A percentile compares a stretch with the other conserved stretches of the same genome.
Evolutionary conservation across 2,113 vertebrate genomes (phyloP).

Genomic region (Suncus etruscus): DNA sequence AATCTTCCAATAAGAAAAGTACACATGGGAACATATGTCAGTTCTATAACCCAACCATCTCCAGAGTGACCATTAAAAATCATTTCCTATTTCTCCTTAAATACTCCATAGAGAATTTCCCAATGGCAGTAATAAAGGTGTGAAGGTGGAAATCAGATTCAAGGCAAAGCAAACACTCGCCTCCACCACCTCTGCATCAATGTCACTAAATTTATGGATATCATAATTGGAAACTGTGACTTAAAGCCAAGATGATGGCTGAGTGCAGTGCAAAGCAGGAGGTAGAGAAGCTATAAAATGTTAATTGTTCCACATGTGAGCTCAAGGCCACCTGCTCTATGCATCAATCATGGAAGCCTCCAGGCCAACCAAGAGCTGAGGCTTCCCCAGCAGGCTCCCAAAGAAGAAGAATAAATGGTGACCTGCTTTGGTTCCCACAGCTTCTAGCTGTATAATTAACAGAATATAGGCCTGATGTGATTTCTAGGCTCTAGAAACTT

Average conservation of each 20-base stretch:
- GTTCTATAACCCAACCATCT: slow-evolving; percentile 57
- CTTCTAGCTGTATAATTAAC: not conserved
- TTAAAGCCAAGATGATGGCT: slow-evolving; percentile 61
- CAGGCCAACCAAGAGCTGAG: not conserved
- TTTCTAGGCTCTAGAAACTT: slow-evolving; percentile 25
- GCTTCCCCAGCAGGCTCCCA: not conserved
- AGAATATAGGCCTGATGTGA: not conserved
- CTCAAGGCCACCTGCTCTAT: slow-evolving; percentile 23
- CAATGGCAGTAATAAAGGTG: not conserved
- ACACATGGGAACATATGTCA: slow-evolving; percentile 62
- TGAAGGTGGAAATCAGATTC: slow-evolving; percentile 48
- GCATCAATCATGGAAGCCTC: not conserved
- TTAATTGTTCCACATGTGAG: slow-evolving; percentile 25
- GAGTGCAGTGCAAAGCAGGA: not conserved
- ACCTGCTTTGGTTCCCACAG: not conserved
- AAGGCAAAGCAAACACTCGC: slow-evolving; percentile 45
- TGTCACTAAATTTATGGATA: slow-evolving; percentile 47
- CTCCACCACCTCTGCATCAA: slow-evolving; percentile 11
- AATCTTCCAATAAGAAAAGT: slow-evolving; percentile 71
- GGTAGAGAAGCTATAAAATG: slow-evolving; percentile 43
- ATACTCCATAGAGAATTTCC: not conserved
- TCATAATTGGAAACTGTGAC: slow-evolving; percentile 59
- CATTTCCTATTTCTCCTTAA: slow-evolving; percentile 50
- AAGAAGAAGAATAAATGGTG: not conserved
- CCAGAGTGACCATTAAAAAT: slow-evolving; percentile 22